These are phyloP conservation scores for Ophion costatus DNA, from an alignment of 2,888 invertebrate genomes.

Conservation along the genomic window DNA sequence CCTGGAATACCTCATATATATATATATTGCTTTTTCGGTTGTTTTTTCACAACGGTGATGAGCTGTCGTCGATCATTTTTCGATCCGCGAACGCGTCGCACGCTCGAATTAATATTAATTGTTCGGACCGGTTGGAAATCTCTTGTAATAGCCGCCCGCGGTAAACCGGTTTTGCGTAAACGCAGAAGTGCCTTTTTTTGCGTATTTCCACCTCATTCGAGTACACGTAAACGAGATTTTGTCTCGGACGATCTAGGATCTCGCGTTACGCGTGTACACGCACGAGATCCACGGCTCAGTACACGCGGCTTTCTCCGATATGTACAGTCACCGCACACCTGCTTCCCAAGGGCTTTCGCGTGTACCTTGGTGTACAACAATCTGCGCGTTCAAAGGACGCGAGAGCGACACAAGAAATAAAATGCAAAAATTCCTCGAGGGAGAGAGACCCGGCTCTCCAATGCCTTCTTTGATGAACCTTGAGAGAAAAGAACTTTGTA, in stretches of 20 bases:
- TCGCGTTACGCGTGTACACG: slow-evolving; percentile 31
- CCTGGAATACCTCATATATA: too few species aligned
- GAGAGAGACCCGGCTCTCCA: slow-evolving; percentile 38
- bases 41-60: not conserved
- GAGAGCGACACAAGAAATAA: slow-evolving; percentile 47
- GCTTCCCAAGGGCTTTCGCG: slow-evolving; percentile 24
- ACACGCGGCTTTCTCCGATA: slow-evolving; percentile 6
- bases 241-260: slow-evolving; percentile 60
- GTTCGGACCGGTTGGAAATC: slow-evolving; percentile 50
- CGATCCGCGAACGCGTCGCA: slow-evolving; percentile 33
- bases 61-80: slow-evolving; percentile 19
- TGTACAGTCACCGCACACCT: slow-evolving; percentile 49
- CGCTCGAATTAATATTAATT: slow-evolving; percentile 61
- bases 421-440: slow-evolving; percentile 50
- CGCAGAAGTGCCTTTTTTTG: not conserved
- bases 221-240: slow-evolving; percentile 37
- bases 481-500: slow-evolving; percentile 19
- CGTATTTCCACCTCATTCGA: not conserved
- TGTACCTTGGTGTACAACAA: slow-evolving; percentile 20
- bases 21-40: not conserved
- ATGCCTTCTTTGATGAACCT: slow-evolving; percentile 6
- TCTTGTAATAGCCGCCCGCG: slow-evolving; percentile 28
- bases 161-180: slow-evolving; percentile 50
- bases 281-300: slow-evolving; percentile 26
- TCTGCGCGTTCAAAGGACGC: slow-evolving; percentile 12